These are phyloP conservation scores for Lycia hirtaria DNA, from an alignment of 2,888 invertebrate species.

Conservation along the genomic window DNA sequence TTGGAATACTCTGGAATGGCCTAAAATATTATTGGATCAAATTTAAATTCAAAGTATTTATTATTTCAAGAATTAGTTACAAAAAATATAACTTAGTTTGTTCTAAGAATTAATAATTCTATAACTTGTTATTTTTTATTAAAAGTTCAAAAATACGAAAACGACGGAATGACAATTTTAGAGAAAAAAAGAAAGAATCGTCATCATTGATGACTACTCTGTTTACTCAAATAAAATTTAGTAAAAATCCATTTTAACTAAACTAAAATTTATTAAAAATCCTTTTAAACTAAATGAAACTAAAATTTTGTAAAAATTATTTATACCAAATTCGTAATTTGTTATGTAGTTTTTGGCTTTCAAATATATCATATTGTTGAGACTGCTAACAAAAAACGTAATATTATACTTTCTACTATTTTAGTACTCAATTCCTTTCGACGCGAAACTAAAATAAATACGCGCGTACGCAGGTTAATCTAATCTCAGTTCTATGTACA, in stretches of 20 bases:
- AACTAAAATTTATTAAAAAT: too few species aligned
- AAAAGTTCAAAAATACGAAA: constrained; percentile 4
- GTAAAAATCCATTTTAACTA: too few species aligned
- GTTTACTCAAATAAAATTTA: too few species aligned
- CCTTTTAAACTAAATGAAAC: too few species aligned
- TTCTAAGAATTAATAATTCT: constrained; percentile 40
- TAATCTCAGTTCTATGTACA: constrained; percentile 33
- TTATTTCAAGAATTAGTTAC: constrained; percentile 31
- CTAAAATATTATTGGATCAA: constrained; percentile 22
- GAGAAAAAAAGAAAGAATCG: too few species aligned
- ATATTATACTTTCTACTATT: background rate
- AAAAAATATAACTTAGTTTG: constrained; percentile 54
- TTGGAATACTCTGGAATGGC: constrained; percentile 50
- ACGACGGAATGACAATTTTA: too few species aligned
- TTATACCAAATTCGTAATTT: too few species aligned
- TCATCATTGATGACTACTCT: too few species aligned
- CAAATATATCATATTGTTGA: background rate
- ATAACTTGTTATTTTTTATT: background rate
- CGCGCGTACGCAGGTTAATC: constrained; percentile 17
- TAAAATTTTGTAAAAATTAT: background rate
- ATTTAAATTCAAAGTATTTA: constrained; percentile 37
- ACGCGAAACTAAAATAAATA: constrained; percentile 46
- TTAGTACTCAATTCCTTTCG: constrained; percentile 58
- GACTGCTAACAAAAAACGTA: constrained; percentile 2
- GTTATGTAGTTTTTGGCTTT: too few species aligned